These are phyloP conservation scores for Nomada flava DNA, from an alignment of 2,888 invertebrate species.

Conservation along the genomic window DNA sequence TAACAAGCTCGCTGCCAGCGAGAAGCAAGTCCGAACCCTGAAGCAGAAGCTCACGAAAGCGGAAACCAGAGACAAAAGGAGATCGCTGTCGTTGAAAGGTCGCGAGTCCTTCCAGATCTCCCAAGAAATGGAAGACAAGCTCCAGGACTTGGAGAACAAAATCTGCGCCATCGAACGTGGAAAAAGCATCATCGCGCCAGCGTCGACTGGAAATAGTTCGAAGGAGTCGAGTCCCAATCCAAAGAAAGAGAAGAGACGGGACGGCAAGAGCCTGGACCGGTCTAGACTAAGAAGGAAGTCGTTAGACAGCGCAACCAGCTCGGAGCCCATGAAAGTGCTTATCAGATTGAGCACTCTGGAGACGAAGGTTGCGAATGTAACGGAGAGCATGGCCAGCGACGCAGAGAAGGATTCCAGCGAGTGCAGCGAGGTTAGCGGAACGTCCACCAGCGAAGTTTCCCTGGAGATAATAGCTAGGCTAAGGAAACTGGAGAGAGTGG, in stretches of 20 bases:
- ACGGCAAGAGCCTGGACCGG: slow-evolving; percentile 78
- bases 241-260: slow-evolving; percentile 84
- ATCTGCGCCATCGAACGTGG: slow-evolving; percentile 88
- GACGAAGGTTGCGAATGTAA: slow-evolving; percentile 89
- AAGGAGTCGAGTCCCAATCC: slow-evolving; percentile 86
- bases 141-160: slow-evolving; percentile 92
- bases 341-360: slow-evolving; percentile 91
- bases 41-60: slow-evolving; percentile 92
- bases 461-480: slow-evolving; percentile 77
- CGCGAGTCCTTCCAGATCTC: slow-evolving; percentile 92
- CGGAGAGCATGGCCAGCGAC: slow-evolving; percentile 75
- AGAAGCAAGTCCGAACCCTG: slow-evolving; percentile 91
- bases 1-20: slow-evolving; percentile 91
- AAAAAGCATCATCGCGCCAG: slow-evolving; percentile 83
- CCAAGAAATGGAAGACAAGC: slow-evolving; percentile 93
- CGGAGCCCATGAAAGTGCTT: slow-evolving; percentile 92
- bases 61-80: slow-evolving; percentile 91
- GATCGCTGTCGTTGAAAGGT: slow-evolving; percentile 93
- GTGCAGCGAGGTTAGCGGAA: slow-evolving; percentile 77
- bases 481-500: slow-evolving; percentile 77
- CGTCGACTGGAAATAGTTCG: slow-evolving; percentile 85
- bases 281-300: slow-evolving; percentile 89
- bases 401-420: slow-evolving; percentile 81
- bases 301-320: slow-evolving; percentile 91
- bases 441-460: slow-evolving; percentile 74